Evolutionary conservation across 2,797 vertebrate genomes (phyloP).

Genomic region (Centroberyx gerrardi): DNA sequence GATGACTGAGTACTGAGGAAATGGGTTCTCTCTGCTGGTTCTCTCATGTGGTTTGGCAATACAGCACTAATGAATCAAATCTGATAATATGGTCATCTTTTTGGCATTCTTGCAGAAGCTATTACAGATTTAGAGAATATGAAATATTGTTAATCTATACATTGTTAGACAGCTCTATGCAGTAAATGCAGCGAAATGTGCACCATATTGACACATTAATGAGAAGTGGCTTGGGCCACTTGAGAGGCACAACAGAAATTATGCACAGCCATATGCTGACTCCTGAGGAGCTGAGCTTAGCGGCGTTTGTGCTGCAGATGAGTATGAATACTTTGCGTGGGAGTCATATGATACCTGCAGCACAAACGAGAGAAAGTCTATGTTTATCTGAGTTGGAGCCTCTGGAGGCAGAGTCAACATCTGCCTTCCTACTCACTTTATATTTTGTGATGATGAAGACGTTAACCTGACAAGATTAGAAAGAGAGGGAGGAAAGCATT

Average conservation of each 20-base stretch:
- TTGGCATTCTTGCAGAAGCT: background rate
- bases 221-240: conserved; percentile 37
- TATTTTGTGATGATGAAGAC: conserved; percentile 18
- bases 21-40: background rate
- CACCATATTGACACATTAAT: conserved; percentile 49
- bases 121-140: too few species aligned
- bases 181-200: conserved; percentile 28
- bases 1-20: conserved; percentile 1
- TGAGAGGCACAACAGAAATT: conserved; percentile 48
- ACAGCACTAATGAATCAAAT: conserved; percentile 29
- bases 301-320: conserved; percentile 19
- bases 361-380: conserved; percentile 1
- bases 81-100: conserved; percentile 32
- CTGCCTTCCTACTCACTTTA: conserved; percentile 53
- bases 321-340: conserved; percentile 37
- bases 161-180: too few species aligned
- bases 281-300: conserved; percentile 45
- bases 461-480: conserved; percentile 28
- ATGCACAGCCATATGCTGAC: conserved; percentile 64
- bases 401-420: conserved; percentile 54
- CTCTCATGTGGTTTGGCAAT: background rate
- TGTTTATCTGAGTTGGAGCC: conserved; percentile 46
- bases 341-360: conserved; percentile 48
- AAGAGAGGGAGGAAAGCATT: conserved; percentile 17
- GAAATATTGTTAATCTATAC: background rate